These are phyloP conservation scores for Sebastes paucispinis DNA, from an alignment of 2,797 vertebrate genomes.

Conservation along the genomic window DNA sequence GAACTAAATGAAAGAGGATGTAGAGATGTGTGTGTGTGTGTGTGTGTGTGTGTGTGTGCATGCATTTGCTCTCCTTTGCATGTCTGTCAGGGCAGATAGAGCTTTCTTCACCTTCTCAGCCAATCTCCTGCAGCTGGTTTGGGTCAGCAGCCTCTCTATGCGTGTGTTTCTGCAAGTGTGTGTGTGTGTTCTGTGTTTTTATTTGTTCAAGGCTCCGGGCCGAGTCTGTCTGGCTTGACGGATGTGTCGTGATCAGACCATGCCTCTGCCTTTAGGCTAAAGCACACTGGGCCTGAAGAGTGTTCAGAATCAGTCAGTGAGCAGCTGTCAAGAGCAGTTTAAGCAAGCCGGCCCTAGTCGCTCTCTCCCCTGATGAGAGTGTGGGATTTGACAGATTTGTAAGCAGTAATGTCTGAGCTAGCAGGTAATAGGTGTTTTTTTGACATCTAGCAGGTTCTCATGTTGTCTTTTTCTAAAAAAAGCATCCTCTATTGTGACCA, in stretches of 20 bases:
- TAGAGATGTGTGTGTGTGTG: not conserved
- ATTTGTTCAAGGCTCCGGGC: constrained; percentile 39
- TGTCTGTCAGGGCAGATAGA: constrained; percentile 27
- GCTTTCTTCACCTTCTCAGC: constrained; percentile 18
- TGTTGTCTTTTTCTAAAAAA: not conserved
- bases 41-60: not conserved
- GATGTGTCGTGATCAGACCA: constrained; percentile 50
- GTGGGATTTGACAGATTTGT: constrained; percentile 35
- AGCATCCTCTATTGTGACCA: not conserved
- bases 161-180: not conserved
- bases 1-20: not conserved
- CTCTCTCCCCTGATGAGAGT: constrained; percentile 4
- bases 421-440: not conserved
- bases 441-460: not conserved
- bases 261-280: constrained; percentile 49
- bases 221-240: constrained; percentile 52
- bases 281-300: constrained; percentile 37
- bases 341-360: constrained; percentile 17
- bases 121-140: constrained; percentile 46
- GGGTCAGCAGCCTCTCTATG: constrained; percentile 6
- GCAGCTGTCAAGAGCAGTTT: constrained; percentile 61
- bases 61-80: not conserved
- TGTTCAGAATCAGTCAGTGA: constrained; percentile 44
- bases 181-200: constrained; percentile 21
- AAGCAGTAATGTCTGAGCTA: not conserved